Evolutionary conservation across 2,113 vertebrate species (phyloP).

Genomic region (Pollachius pollachius): DNA sequence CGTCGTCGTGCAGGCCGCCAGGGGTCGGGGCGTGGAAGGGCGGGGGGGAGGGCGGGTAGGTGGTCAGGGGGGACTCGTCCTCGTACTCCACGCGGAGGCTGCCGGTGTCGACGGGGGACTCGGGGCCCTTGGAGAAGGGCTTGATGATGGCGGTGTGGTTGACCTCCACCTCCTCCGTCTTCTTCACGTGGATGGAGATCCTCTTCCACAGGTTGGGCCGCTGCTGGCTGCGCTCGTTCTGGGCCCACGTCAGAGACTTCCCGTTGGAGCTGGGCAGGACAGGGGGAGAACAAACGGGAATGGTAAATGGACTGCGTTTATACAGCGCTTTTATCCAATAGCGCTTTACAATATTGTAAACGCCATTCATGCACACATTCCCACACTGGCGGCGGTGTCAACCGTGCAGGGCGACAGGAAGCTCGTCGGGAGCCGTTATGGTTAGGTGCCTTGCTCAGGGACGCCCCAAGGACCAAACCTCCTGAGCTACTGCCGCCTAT

Average conservation of each 20-base stretch:
- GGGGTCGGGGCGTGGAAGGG: slow-evolving; percentile 80
- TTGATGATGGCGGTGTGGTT: slow-evolving; percentile 98
- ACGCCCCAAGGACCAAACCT: too few species aligned
- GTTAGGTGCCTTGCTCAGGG: too few species aligned
- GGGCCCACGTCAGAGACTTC: slow-evolving; percentile 90
- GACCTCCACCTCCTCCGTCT: slow-evolving; percentile 80
- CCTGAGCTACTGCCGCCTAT: too few species aligned
- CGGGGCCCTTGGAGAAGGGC: slow-evolving; percentile 87
- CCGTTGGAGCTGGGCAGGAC: slow-evolving; percentile 84
- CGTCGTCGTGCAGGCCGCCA: slow-evolving; percentile 77
- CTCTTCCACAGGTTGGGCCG: slow-evolving; percentile 95
- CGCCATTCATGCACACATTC: too few species aligned
- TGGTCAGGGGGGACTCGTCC: slow-evolving; percentile 76
- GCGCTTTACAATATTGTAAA: too few species aligned
- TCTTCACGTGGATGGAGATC: slow-evolving; percentile 93
- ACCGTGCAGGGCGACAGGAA: too few species aligned
- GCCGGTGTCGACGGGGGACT: slow-evolving; percentile 66
- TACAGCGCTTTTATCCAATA: too few species aligned
- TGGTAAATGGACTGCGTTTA: not conserved
- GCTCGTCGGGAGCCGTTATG: too few species aligned
- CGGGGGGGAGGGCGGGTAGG: slow-evolving; percentile 72
- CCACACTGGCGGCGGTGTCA: too few species aligned
- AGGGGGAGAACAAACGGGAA: not conserved
- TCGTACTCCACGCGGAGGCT: slow-evolving; percentile 48
- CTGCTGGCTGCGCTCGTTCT: slow-evolving; percentile 84